These are phyloP conservation scores for Pinctada fucata DNA, from an alignment of 2,888 invertebrate genomes.

Conservation along the genomic window DNA sequence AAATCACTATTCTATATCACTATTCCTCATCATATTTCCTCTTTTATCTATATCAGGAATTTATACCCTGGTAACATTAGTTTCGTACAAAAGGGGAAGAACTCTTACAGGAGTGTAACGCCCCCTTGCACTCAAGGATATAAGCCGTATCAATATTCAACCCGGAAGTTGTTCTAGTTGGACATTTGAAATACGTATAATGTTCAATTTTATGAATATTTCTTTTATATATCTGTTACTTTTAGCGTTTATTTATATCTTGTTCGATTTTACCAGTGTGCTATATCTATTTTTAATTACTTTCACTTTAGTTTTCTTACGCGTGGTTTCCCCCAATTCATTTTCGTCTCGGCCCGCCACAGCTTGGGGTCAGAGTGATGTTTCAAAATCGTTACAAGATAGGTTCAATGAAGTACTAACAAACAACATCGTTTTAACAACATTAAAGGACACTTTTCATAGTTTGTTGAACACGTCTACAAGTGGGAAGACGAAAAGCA, in stretches of 20 bases:
- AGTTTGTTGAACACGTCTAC: background rate
- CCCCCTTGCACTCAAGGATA: no score
- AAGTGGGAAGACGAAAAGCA: background rate
- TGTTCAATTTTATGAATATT: conserved; percentile 1
- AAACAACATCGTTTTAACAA: background rate
- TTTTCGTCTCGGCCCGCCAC: background rate
- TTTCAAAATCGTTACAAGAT: background rate
- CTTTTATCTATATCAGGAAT: no score
- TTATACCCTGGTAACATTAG: no score
- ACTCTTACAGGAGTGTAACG: no score
- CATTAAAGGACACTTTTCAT: background rate
- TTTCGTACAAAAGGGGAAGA: no score
- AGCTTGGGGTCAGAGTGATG: background rate
- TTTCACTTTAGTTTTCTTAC: background rate
- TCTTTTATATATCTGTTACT: background rate
- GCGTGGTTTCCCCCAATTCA: background rate
- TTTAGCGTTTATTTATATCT: background rate
- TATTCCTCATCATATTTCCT: no score
- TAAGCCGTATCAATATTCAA: no score
- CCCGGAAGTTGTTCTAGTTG: no score
- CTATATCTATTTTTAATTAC: background rate
- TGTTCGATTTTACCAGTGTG: background rate
- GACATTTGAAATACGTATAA: background rate
- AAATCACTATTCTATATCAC: no score
- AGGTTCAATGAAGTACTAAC: background rate